Evolutionary conservation across 2,113 vertebrate genomes (phyloP).

Genomic region (Festucalex cinctus): DNA sequence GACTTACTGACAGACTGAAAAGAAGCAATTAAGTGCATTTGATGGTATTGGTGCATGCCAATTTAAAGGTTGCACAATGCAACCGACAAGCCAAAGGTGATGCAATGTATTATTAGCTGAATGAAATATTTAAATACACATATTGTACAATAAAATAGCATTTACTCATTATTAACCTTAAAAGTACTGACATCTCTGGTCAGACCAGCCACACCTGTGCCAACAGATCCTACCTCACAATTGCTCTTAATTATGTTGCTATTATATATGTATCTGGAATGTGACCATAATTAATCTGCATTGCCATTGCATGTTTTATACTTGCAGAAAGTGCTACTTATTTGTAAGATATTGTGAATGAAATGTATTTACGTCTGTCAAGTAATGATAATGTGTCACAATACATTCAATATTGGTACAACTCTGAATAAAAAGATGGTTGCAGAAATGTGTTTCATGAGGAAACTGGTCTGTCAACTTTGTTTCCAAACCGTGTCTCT

Average conservation of each 20-base stretch:
- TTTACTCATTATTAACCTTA: no score
- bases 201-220: background rate
- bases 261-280: background rate
- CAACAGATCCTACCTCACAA: background rate
- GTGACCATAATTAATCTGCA: background rate
- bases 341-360: background rate
- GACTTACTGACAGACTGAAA: background rate
- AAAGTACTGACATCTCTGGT: no score
- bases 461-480: background rate
- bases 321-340: background rate
- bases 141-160: background rate
- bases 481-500: background rate
- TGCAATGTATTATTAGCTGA: no score
- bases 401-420: background rate
- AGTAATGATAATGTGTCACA: background rate
- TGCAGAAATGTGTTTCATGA: background rate
- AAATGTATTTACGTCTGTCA: background rate
- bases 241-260: background rate
- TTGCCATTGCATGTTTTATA: background rate
- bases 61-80: background rate
- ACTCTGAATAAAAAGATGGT: background rate
- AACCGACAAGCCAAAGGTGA: background rate
- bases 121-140: no score
- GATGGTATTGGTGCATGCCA: background rate
- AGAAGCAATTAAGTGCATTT: background rate